Conservation (phyloP, 2,113 vertebrate species). For the Bos javanicus region DNA sequence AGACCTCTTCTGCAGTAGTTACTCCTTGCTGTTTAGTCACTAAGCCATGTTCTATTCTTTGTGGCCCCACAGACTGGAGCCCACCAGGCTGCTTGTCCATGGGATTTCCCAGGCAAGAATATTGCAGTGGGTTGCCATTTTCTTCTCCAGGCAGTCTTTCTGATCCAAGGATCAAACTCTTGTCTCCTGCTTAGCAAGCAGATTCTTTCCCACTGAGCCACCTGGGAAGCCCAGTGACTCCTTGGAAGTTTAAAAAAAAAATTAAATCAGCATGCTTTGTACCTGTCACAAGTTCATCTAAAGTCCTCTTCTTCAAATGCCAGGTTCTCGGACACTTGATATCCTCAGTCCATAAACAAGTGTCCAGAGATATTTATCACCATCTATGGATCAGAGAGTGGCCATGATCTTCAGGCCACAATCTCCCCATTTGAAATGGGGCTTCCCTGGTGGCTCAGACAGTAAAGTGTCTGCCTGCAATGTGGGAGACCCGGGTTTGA, state of each 20-base stretch:
- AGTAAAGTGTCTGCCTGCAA: too few relatives aligned
- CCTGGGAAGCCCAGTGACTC: neutral
- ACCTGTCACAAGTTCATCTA: neutral
- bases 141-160: neutral
- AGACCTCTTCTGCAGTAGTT: neutral
- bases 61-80: neutral
- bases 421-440: neutral
- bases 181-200: neutral
- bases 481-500: too few relatives aligned
- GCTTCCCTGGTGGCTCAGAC: too few relatives aligned
- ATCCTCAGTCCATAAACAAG: neutral
- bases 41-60: neutral
- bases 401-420: neutral
- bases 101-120: neutral
- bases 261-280: neutral
- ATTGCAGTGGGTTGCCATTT: neutral
- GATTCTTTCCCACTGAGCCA: neutral
- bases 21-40: neutral
- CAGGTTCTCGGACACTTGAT: neutral
- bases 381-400: neutral
- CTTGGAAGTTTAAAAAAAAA: neutral
- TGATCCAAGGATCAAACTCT: neutral
- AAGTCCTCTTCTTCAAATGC: neutral
- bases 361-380: neutral
- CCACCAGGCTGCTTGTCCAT: neutral